Percentiles rank a stretch among this genome's conserved stretches.
These are phyloP conservation scores for Anguilla megastoma DNA, from an alignment of 2,797 vertebrate genomes.

Conservation along the genomic window DNA sequence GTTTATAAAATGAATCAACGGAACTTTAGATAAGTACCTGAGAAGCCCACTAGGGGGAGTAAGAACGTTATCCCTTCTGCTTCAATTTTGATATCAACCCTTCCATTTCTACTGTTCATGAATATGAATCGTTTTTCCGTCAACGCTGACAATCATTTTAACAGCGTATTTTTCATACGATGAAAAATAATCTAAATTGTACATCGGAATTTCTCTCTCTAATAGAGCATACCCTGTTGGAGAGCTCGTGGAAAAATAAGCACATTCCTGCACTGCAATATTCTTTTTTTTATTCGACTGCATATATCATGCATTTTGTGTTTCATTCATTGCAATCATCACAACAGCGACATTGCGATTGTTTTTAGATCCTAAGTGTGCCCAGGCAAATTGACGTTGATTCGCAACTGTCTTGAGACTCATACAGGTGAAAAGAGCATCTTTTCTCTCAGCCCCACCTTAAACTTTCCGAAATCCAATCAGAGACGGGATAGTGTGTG, in stretches of 20 bases:
- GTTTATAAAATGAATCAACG: neutral
- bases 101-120: neutral
- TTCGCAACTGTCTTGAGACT: neutral
- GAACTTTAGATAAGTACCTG: neutral
- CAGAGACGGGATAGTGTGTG: neutral
- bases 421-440: neutral
- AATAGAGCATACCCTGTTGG: neutral
- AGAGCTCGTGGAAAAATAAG: neutral
- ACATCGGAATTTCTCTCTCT: neutral
- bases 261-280: neutral
- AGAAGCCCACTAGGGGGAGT: neutral
- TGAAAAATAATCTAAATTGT: neutral
- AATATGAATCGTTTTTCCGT: neutral
- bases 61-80: neutral
- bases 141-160: neutral
- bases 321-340: neutral
- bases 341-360: neutral
- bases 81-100: neutral
- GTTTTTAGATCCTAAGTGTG: neutral
- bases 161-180: neutral
- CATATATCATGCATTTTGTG: no score
- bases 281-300: neutral
- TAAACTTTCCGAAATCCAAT: conserved; percentile 6
- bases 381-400: neutral
- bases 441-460: neutral